Percentiles rank a stretch among this genome's conserved stretches.
Conservation (phyloP, 2,888 invertebrate species). For the Hyposoter didymator region DNA sequence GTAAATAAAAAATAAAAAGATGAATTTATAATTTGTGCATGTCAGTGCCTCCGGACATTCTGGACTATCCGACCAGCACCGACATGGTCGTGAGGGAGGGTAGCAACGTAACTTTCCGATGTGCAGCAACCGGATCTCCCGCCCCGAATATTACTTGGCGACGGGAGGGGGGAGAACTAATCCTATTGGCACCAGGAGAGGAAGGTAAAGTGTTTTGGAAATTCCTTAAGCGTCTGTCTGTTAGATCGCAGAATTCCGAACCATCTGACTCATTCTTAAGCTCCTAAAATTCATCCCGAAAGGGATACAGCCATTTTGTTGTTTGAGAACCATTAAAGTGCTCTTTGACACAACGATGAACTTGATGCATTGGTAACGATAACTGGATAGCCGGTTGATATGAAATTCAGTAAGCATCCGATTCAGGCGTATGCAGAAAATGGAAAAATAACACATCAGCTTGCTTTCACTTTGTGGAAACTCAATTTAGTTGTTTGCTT, state of each 20-base stretch:
- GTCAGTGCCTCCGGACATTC: slow-evolving; percentile 92
- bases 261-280: too few relatives aligned
- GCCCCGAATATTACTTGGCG: slow-evolving; percentile 92
- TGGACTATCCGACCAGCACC: slow-evolving; percentile 90
- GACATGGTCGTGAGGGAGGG: slow-evolving; percentile 92
- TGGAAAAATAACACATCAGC: not conserved
- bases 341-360: too few relatives aligned
- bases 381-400: too few relatives aligned
- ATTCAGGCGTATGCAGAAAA: not conserved
- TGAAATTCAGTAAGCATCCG: too few relatives aligned
- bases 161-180: slow-evolving; percentile 89
- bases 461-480: not conserved
- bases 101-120: slow-evolving; percentile 90
- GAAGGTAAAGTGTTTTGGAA: slow-evolving; percentile 77
- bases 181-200: slow-evolving; percentile 83
- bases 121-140: slow-evolving; percentile 93
- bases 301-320: not conserved
- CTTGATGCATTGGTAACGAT: too few relatives aligned
- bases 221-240: not conserved
- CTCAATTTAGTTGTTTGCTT: too few relatives aligned
- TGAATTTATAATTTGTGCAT: slow-evolving; percentile 56
- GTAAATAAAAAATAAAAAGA: not conserved
- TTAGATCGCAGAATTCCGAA: not conserved
- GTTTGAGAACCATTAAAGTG: too few relatives aligned
- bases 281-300: not conserved